Conservation (phyloP, 64 coral and sea anemone genomes). For the Anthopleura sola region DNA sequence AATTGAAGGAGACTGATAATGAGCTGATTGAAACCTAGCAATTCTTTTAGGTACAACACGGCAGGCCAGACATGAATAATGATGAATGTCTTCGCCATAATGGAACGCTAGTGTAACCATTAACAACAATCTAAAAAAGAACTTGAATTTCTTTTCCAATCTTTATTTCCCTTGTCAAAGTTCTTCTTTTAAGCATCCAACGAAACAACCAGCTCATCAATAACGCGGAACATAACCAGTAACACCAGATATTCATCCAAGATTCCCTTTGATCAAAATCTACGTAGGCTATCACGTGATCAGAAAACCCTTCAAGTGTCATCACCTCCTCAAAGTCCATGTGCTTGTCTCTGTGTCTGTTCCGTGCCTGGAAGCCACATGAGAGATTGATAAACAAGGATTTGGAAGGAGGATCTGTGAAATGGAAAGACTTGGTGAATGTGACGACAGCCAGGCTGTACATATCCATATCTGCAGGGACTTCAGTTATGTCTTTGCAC, state of each 20-base stretch:
- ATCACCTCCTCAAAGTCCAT: constrained; percentile 54
- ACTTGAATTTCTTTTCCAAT: constrained; percentile 33
- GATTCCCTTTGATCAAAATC: constrained; percentile 13
- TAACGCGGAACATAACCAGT: constrained; percentile 53
- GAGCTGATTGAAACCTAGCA: no score
- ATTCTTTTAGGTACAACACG: no score
- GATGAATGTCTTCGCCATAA: no score
- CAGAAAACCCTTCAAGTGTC: constrained; percentile 42
- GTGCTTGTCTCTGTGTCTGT: constrained; percentile 50
- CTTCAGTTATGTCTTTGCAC: constrained; percentile 37
- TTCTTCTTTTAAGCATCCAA: constrained; percentile 42
- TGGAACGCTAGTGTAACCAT: no score
- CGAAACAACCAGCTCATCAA: constrained; percentile 43
- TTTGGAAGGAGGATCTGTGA: constrained; percentile 34
- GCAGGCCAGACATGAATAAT: no score
- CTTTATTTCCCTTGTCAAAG: background rate
- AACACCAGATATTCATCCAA: constrained; percentile 45
- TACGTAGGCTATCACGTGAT: constrained; percentile 45
- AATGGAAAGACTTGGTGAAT: constrained; percentile 32
- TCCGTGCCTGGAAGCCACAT: constrained; percentile 60
- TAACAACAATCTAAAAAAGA: background rate
- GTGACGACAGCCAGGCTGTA: constrained; percentile 28
- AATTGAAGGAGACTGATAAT: no score
- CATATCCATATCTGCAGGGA: constrained; percentile 24
- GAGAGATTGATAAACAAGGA: constrained; percentile 54